Evolutionary conservation across 2,113 vertebrate species (phyloP).

Genomic region (Ailuropoda melanoleuca): DNA sequence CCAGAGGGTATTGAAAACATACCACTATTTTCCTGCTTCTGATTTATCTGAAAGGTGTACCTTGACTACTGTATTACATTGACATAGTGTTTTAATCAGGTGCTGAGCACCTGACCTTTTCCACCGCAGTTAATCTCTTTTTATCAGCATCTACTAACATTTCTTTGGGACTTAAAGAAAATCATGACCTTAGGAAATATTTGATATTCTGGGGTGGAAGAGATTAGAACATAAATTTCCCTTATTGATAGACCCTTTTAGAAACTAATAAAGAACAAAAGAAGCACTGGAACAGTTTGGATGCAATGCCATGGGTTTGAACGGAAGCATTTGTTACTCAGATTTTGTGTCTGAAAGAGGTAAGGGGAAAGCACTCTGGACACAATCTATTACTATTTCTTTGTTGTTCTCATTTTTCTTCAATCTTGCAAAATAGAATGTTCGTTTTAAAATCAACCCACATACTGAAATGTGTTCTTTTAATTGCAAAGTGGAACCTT

Average conservation of each 20-base stretch:
- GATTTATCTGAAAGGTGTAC: background rate
- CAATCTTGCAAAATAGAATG: background rate
- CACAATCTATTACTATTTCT: constrained; percentile 5
- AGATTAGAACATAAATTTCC: constrained; percentile 59
- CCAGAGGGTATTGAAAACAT: background rate
- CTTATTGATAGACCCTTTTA: constrained; percentile 42
- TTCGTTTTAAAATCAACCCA: constrained; percentile 47
- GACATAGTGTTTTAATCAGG: constrained; percentile 50
- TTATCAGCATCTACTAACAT: constrained; percentile 45
- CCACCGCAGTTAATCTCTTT: constrained; percentile 44
- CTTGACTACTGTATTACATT: background rate
- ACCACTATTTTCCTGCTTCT: background rate
- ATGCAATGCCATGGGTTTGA: background rate
- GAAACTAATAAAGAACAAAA: constrained; percentile 24
- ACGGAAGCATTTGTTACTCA: background rate
- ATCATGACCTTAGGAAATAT: constrained; percentile 45
- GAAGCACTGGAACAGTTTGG: background rate
- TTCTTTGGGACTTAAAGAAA: constrained; percentile 56
- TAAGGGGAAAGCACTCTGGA: background rate
- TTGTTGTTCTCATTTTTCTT: constrained; percentile 53
- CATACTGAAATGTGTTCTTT: constrained; percentile 45
- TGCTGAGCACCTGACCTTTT: constrained; percentile 18
- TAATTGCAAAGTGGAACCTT: constrained; percentile 42
- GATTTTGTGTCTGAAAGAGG: constrained; percentile 3
- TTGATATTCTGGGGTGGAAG: constrained; percentile 37